These are phyloP conservation scores for Okapia johnstoni DNA, from an alignment of 2,113 vertebrate genomes.

Conservation along the genomic window DNA sequence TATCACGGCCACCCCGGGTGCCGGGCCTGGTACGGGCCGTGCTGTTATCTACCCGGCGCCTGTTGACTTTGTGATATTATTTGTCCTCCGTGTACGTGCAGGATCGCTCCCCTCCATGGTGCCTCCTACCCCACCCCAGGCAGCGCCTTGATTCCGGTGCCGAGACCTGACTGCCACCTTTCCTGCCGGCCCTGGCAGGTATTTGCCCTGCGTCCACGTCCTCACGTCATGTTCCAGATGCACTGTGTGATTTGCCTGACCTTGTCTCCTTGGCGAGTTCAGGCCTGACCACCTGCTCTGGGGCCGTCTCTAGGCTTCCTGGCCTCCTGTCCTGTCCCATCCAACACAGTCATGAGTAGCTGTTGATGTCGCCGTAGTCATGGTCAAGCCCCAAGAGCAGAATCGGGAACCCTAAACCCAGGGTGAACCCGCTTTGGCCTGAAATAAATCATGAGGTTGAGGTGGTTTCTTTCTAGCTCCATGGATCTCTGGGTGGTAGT, in stretches of 20 bases:
- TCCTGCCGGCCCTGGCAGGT: conserved; percentile 68
- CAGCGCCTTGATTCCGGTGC: conserved; percentile 71
- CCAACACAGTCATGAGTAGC: too few species aligned
- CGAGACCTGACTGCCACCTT: conserved; percentile 69
- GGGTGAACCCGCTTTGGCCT: fast-evolving
- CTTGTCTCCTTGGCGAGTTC: conserved; percentile 64
- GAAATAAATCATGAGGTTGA: fast-evolving
- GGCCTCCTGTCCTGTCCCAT: background rate
- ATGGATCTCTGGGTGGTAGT: fast-evolving
- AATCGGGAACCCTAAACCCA: fast-evolving
- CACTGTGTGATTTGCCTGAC: conserved; percentile 77
- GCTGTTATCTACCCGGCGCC: conserved; percentile 71
- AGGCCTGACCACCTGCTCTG: conserved; percentile 36
- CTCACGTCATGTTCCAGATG: conserved; percentile 65
- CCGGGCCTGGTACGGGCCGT: conserved; percentile 72
- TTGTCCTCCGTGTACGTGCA: conserved; percentile 79
- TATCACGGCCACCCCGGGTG: conserved; percentile 77
- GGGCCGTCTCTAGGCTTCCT: conserved; percentile 50
- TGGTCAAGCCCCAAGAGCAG: fast-evolving
- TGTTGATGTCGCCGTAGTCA: fast-evolving
- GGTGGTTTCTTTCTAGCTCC: background rate
- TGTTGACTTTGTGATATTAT: conserved; percentile 87
- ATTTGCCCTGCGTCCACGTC: conserved; percentile 74
- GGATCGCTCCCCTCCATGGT: conserved; percentile 74
- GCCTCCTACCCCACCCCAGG: conserved; percentile 52